Evolutionary conservation across 2,888 invertebrate genomes (phyloP), one percentile per base, ranked within the genome.

Genomic region (Thelaira solivaga): DNA sequence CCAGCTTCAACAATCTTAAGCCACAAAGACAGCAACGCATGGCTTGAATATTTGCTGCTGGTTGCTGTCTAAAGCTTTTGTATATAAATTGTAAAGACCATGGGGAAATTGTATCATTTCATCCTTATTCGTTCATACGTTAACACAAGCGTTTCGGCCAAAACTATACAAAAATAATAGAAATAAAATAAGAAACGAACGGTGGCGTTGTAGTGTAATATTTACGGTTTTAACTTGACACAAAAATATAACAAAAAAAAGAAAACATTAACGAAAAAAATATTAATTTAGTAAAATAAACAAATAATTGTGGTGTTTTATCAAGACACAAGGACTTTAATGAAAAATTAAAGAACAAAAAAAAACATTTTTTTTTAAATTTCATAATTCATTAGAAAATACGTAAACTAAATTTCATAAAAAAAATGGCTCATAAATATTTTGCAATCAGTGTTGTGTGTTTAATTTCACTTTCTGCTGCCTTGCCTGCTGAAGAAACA

Each of bases 401-500:
- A 53, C 31, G 8, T 8, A 36, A 55, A 64, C 1, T 26, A 62
- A 47, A 36, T 47, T 22, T 20, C 26, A 5, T 1, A 59, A 71
- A 7, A 4, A 86, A 85, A 90, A 89, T 90, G 88, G 89, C 89
- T 83, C 85, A 86, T 82, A 89, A 87, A 86, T 90, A 89, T 89
- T 85, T 90, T 82, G 81, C 85, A 86, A 86, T 89, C 86, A 90
- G 90, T 87, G 86, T 90, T 85, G 86, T 91, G 90, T 91, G 90
- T 89, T 84, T 90, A 84, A 90, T 91, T 85, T 90, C 91, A 82
- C 90, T 92, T 82, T 86, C 90, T 85, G 93, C 93, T 83, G 93
- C 94, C 82, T 90, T 93, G 82, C 94, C 94, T 84, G 93, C 94
- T 55, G 92, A 92, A 89, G 94, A 94, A 83, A 92, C 93, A 75